These are phyloP conservation scores for Sakesphorus luctuosus DNA, from an alignment of 2,113 vertebrate genomes.

Conservation along the genomic window DNA sequence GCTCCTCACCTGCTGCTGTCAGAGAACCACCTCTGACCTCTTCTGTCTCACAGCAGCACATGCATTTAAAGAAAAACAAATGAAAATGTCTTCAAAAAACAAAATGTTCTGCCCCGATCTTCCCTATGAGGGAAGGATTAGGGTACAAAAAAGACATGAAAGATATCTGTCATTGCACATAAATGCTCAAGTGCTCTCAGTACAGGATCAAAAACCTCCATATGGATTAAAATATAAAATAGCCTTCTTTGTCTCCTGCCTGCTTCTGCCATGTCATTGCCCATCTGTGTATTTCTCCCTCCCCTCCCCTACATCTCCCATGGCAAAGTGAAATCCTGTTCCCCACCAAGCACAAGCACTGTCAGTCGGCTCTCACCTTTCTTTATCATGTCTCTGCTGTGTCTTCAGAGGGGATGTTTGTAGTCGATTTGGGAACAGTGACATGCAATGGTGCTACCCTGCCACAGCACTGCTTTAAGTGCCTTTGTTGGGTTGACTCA, in stretches of 20 bases:
- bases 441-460: not conserved
- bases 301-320: not conserved
- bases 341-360: not conserved
- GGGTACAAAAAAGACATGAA: not conserved
- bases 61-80: not conserved
- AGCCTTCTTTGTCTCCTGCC: not conserved
- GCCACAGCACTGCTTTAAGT: not conserved
- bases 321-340: not conserved
- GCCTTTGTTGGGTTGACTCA: not conserved
- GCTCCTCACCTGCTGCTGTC: not conserved
- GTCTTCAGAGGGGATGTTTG: not conserved
- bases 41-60: not conserved
- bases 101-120: not conserved
- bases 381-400: not conserved
- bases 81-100: not conserved
- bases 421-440: not conserved
- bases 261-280: not conserved
- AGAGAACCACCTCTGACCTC: not conserved
- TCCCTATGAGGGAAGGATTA: not conserved
- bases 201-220: not conserved
- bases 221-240: not conserved
- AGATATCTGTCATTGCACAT: not conserved
- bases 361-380: not conserved
- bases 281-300: not conserved
- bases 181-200: not conserved